Conservation (phyloP, 1,140 invertebrate species). For the Drosophila hydei region DNA sequence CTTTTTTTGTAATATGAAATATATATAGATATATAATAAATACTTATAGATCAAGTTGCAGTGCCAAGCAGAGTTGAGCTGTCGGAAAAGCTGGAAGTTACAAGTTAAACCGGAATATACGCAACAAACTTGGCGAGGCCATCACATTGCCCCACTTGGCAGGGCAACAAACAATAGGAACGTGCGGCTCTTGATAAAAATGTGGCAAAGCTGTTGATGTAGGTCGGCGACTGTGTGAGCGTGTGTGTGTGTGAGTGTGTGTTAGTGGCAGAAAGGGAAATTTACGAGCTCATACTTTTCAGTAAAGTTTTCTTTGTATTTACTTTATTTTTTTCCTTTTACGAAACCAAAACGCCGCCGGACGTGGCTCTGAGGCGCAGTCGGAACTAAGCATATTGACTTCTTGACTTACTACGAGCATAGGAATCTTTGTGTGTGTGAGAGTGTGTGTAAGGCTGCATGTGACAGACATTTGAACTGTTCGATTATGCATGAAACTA, state of each 20-base stretch:
- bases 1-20: too few relatives aligned
- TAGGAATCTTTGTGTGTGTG: neutral
- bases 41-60: neutral
- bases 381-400: conserved; percentile 31
- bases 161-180: conserved; percentile 36
- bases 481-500: conserved; percentile 67
- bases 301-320: conserved; percentile 14
- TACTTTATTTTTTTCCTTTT: conserved; percentile 17
- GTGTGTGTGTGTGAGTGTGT: neutral
- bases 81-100: too few relatives aligned
- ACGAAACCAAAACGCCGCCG: conserved; percentile 17
- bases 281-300: conserved; percentile 70
- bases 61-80: neutral
- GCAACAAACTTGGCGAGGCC: conserved; percentile 12
- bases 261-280: conserved; percentile 24
- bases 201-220: conserved; percentile 65
- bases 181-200: conserved; percentile 63
- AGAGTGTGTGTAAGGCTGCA: conserved; percentile 15
- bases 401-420: conserved; percentile 1
- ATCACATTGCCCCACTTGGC: conserved; percentile 11
- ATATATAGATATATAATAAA: too few relatives aligned
- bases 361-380: neutral
- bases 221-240: conserved; percentile 31
- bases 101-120: neutral
- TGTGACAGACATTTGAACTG: conserved; percentile 48